These are phyloP conservation scores for Psix sp. DNA, from an alignment of 1,140 invertebrate genomes.

Conservation along the genomic window DNA sequence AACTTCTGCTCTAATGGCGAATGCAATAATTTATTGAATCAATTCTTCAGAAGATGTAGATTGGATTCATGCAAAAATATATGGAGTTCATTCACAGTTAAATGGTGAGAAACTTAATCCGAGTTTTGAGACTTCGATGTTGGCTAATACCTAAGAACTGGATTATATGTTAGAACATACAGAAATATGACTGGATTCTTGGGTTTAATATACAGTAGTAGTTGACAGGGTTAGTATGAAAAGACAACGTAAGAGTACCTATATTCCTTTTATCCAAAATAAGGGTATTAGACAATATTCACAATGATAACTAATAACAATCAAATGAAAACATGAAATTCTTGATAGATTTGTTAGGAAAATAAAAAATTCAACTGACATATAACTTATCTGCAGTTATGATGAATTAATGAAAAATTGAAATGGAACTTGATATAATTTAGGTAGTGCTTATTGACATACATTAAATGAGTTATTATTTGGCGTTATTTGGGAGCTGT, in stretches of 20 bases:
- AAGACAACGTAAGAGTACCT: conserved; percentile 27
- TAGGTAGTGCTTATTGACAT: too few relatives aligned
- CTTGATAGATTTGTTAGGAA: too few relatives aligned
- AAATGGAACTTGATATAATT: too few relatives aligned
- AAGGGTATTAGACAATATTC: too few relatives aligned
- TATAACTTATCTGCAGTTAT: too few relatives aligned
- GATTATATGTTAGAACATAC: conserved; percentile 20
- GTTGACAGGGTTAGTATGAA: conserved; percentile 43
- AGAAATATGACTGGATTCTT: conserved; percentile 26
- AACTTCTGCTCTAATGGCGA: conserved; percentile 38
- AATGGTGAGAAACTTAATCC: conserved; percentile 8
- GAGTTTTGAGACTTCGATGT: conserved; percentile 3
- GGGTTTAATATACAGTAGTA: conserved; percentile 40
- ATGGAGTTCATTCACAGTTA: conserved; percentile 3
- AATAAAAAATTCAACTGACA: too few relatives aligned
- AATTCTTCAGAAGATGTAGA: conserved; percentile 1
- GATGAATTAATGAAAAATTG: too few relatives aligned
- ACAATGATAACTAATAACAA: too few relatives aligned
- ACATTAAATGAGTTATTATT: too few relatives aligned
- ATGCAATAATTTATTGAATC: conserved; percentile 33
- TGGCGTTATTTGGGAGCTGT: too few relatives aligned
- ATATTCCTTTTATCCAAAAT: too few relatives aligned
- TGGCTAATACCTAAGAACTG: conserved; percentile 2
- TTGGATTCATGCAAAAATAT: conserved; percentile 1
- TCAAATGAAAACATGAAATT: too few relatives aligned